Evolutionary conservation across 2,797 vertebrate genomes (phyloP).

Genomic region (Pterois miles): DNA sequence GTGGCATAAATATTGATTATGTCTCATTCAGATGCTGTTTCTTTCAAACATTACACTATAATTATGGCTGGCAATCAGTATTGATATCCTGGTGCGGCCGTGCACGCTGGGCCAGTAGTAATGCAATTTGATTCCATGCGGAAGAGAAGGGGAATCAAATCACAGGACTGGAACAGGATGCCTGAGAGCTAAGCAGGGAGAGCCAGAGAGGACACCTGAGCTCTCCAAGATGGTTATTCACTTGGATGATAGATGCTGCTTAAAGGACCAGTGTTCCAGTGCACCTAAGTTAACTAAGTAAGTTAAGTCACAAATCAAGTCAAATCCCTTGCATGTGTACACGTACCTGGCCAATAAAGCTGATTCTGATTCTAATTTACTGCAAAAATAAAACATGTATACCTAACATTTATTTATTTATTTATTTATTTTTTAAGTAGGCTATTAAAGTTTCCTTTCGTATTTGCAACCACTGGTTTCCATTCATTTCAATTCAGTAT

Average conservation of each 20-base stretch:
- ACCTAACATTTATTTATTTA: no score
- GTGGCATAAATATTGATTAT: conserved; percentile 72
- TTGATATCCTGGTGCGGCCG: conserved; percentile 47
- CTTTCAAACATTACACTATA: conserved; percentile 61
- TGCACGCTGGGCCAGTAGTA: conserved; percentile 42
- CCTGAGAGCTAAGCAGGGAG: conserved; percentile 33
- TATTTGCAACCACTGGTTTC: neutral
- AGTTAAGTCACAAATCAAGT: neutral
- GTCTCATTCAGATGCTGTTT: conserved; percentile 55
- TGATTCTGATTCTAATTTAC: neutral
- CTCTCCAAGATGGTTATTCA: conserved; percentile 25
- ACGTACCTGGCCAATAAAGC: neutral
- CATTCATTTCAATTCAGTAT: neutral
- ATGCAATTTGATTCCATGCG: conserved; percentile 61
- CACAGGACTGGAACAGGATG: conserved; percentile 52
- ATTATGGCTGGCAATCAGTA: conserved; percentile 59
- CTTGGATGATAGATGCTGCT: conserved; percentile 8
- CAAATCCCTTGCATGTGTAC: neutral
- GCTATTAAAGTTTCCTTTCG: neutral
- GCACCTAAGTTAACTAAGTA: neutral
- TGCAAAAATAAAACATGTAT: neutral
- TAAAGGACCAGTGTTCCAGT: neutral
- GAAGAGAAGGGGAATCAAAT: conserved; percentile 67
- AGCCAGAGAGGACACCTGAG: conserved; percentile 58
- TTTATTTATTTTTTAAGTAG: neutral